Conservation (phyloP, 1,140 invertebrate genomes). For the Drosophila funebris region DNA sequence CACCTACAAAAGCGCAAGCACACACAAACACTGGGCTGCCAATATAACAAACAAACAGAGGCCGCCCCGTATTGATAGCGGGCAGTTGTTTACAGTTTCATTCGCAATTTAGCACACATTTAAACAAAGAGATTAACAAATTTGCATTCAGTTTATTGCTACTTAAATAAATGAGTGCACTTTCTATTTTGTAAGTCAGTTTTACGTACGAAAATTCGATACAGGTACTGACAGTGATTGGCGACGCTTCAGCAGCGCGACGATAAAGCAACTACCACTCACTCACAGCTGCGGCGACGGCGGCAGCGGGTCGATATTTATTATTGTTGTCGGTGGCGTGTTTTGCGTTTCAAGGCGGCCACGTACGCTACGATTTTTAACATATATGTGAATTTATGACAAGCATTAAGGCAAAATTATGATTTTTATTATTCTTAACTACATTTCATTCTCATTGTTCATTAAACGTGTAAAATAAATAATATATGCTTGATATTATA, state of each 20-base stretch:
- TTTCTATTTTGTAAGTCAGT: conserved; percentile 34
- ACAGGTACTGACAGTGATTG: conserved; percentile 28
- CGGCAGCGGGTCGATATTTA: conserved; percentile 37
- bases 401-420: no score
- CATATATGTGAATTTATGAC: not conserved
- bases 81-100: not conserved
- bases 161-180: conserved; percentile 23
- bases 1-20: not conserved
- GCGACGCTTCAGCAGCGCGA: conserved; percentile 42
- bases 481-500: no score
- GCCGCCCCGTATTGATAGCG: not conserved
- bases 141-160: conserved; percentile 5
- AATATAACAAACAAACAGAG: conserved; percentile 12
- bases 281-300: conserved; percentile 30
- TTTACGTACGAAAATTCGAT: conserved; percentile 48
- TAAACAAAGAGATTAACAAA: not conserved
- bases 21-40: not conserved
- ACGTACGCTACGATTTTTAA: conserved; percentile 10
- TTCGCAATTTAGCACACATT: conserved; percentile 17
- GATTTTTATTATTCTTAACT: no score
- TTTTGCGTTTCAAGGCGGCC: not conserved
- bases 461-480: no score
- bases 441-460: no score
- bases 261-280: conserved; percentile 43
- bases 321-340: conserved; percentile 27